These are phyloP conservation scores for Microchirus variegatus DNA, from an alignment of 2,797 vertebrate genomes.

Conservation along the genomic window DNA sequence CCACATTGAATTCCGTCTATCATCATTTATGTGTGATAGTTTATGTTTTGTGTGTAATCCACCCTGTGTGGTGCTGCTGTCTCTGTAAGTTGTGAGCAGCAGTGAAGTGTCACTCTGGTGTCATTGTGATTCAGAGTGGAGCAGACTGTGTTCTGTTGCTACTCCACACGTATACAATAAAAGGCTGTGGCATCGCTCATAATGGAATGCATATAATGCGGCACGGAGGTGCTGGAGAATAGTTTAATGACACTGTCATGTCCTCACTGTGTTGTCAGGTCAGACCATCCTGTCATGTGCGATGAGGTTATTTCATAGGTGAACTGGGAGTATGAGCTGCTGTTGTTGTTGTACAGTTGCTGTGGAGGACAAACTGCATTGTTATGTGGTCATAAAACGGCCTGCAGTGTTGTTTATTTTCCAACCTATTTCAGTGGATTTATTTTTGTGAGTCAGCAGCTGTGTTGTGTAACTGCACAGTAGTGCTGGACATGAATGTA, in stretches of 20 bases:
- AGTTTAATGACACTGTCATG: conserved; percentile 6
- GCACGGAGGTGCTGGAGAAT: conserved; percentile 36
- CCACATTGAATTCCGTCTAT: not conserved
- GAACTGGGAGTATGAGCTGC: not conserved
- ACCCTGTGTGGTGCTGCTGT: not conserved
- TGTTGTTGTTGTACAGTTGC: too few relatives aligned
- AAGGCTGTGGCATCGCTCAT: conserved; percentile 44
- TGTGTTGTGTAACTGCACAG: conserved; percentile 31
- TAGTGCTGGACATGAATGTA: conserved; percentile 34
- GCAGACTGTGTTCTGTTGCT: conserved; percentile 3
- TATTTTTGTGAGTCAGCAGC: conserved; percentile 15
- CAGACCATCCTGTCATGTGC: not conserved
- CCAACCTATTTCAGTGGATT: not conserved
- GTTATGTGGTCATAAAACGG: too few relatives aligned
- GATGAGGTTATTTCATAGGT: not conserved
- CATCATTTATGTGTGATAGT: not conserved
- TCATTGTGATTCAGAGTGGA: conserved; percentile 39
- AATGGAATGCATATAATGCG: conserved; percentile 62
- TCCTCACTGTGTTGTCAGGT: not conserved
- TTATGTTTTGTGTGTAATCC: not conserved
- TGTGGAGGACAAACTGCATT: too few relatives aligned
- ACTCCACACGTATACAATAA: conserved; percentile 34
- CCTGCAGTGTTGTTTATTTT: not conserved
- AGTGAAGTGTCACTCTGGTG: conserved; percentile 12
- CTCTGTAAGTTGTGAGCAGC: conserved; percentile 22